Conservation (phyloP, 2,113 vertebrate species). For the Hucho hucho region DNA sequence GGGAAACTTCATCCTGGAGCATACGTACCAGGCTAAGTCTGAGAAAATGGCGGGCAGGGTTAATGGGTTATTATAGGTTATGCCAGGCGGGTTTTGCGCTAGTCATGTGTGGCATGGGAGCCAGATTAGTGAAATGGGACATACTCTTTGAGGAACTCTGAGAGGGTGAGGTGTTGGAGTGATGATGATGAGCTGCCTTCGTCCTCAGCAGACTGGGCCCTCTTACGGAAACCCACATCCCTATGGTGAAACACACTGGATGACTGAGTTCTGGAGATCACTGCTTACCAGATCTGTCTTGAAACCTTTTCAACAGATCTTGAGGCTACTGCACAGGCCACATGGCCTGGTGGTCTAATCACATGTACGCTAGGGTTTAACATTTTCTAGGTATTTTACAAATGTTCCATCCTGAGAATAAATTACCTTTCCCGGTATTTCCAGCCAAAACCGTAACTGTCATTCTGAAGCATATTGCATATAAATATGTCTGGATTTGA, state of each 20-base stretch:
- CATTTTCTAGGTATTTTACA: no score
- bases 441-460: no score
- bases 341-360: no score
- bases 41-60: background rate
- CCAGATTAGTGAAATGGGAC: slow-evolving; percentile 46
- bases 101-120: slow-evolving; percentile 58
- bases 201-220: slow-evolving; percentile 77
- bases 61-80: slow-evolving; percentile 48
- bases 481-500: no score
- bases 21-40: no score
- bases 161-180: slow-evolving; percentile 75
- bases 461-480: no score
- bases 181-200: slow-evolving; percentile 63
- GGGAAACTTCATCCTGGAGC: no score
- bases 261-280: slow-evolving; percentile 28
- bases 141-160: slow-evolving; percentile 81
- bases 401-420: no score
- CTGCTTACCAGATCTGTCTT: background rate
- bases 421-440: no score
- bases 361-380: no score
- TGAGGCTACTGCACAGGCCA: no score
- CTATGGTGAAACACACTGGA: slow-evolving; percentile 74
- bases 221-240: slow-evolving; percentile 77
- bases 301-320: no score
- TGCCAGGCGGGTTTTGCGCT: background rate